Evolutionary conservation across 2,888 invertebrate species (phyloP), one percentile per base, ranked within the genome.

Genomic region (Orthosia gothica): DNA sequence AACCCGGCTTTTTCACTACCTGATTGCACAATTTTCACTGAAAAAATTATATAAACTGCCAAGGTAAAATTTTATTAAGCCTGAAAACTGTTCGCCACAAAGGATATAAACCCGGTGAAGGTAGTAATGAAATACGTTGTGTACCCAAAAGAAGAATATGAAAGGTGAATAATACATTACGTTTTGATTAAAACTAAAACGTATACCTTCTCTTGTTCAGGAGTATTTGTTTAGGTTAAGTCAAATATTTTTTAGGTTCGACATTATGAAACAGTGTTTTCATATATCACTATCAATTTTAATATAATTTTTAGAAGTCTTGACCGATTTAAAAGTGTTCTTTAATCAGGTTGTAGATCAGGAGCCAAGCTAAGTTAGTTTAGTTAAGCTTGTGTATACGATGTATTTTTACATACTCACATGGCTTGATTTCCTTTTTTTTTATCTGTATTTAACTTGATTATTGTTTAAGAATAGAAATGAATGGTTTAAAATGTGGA

Each of bases 161-260:
- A 69, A 61, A 32, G 50, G 47, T 85, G 84, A 86, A 88, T 88
- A 71, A 73, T 81, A 65, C 86, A 87, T 78, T 63, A 74, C 73
- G 80, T 74, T 87, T 86, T 86, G 81, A 85, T 87, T 87, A 85
- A 88, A 86, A 87, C 88, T 83, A 78, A 70, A 85, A 78, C 49
- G 23, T 64, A 55, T 61, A 57, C 58, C 58, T 71, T 74, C 57
- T 59, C 67, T 72, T 32, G n/a, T 49, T 45, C 58, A 52, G 18
- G 20, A 11, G 9, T 84, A 67, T 84, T 84, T 76, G 57, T 75
- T 69, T 64, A 82, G 75, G 75, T 12, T 71, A n/a, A 32, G 50
- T 52, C 16, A 55, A 52, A 26, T 32, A 61, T 76, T 63, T 70
- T 67, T 64, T 50, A 9, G 9, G 20, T 71, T 70, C 26, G 5